Evolutionary conservation across 2,797 vertebrate species (phyloP).

Genomic region (Brachymystax lenok): DNA sequence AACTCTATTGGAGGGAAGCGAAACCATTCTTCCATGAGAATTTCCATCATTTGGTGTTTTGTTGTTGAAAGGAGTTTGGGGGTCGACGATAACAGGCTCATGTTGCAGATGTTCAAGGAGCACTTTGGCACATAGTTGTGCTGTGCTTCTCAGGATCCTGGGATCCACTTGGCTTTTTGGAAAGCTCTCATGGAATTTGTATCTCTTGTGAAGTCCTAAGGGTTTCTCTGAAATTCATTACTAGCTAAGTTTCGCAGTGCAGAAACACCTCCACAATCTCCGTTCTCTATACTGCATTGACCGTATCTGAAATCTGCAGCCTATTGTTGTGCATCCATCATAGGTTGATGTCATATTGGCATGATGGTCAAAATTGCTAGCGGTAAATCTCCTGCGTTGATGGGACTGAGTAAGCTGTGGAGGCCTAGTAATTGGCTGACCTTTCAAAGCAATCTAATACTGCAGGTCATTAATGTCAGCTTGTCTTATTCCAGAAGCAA

Average conservation of each 20-base stretch:
- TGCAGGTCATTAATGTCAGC: slow-evolving; percentile 10
- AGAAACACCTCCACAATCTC: background rate
- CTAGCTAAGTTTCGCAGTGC: background rate
- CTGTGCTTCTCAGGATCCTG: background rate
- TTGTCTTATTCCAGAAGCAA: background rate
- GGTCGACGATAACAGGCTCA: background rate
- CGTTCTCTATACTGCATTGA: background rate
- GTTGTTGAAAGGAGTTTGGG: background rate
- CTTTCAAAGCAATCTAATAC: slow-evolving; percentile 3
- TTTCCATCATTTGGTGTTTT: too few species aligned
- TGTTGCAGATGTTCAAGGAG: background rate
- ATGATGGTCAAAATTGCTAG: background rate
- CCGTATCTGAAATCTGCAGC: background rate
- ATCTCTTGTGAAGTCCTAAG: background rate
- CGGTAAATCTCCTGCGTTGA: background rate
- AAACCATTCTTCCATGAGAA: too few species aligned
- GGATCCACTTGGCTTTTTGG: background rate
- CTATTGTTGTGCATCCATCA: background rate
- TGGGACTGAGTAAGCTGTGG: background rate
- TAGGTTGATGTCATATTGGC: background rate
- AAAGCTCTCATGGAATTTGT: background rate
- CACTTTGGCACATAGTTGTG: background rate
- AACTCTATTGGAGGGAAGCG: too few species aligned
- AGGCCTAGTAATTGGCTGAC: background rate
- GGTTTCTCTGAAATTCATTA: background rate